Conservation (phyloP, 2,797 vertebrate species). For the Chaunax sp. region DNA sequence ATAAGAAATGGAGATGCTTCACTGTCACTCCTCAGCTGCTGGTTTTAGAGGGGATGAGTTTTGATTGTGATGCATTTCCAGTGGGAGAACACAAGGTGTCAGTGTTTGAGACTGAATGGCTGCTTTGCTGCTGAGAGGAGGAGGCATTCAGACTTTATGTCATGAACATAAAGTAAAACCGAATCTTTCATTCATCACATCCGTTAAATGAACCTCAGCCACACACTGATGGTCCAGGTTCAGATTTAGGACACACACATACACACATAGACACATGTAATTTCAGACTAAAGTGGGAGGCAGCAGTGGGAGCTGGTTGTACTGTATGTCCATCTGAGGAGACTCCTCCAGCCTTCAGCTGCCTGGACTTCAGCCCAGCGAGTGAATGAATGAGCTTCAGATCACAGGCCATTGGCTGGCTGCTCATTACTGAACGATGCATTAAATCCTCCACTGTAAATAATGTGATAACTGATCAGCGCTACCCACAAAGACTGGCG, state of each 20-base stretch:
- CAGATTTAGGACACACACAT: too few species aligned
- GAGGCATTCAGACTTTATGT: not conserved
- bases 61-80: not conserved
- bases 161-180: too few species aligned
- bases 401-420: constrained; percentile 53
- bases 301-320: too few species aligned
- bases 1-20: too few species aligned
- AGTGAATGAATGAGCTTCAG: constrained; percentile 53
- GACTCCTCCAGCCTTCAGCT: constrained; percentile 20
- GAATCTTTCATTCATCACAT: too few species aligned
- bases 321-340: too few species aligned
- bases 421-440: constrained; percentile 57
- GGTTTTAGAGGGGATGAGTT: too few species aligned
- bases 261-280: not conserved
- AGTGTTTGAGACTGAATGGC: constrained; percentile 17
- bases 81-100: constrained; percentile 28
- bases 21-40: too few species aligned
- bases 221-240: too few species aligned
- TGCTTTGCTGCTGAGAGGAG: not conserved
- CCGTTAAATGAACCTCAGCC: too few species aligned
- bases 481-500: constrained; percentile 28
- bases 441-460: constrained; percentile 63
- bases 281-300: too few species aligned
- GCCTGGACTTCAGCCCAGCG: constrained; percentile 46
- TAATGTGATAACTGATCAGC: constrained; percentile 58